Percentiles rank a stretch among this genome's conserved stretches.
phyloP scores from a whole-genome alignment of 2,113 vertebrate genomes.

The Hydropotes inermis region DNA sequence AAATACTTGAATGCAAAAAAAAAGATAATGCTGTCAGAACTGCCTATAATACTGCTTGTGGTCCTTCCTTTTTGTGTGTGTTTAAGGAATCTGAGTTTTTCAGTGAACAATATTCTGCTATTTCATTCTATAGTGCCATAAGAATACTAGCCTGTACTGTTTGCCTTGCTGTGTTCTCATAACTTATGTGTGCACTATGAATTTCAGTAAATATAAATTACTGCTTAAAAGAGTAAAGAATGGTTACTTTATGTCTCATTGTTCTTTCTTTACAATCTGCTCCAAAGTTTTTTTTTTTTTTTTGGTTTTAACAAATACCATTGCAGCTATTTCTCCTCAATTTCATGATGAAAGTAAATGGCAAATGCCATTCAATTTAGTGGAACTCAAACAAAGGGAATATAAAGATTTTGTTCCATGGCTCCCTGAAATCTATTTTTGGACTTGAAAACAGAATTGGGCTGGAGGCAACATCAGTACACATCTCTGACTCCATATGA shows the following conservation, averaged over 20 bases:
- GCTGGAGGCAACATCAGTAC: conserved; percentile 12
- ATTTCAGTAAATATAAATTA: conserved; percentile 52
- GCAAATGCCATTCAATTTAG: conserved; percentile 42
- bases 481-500: not conserved
- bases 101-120: not conserved
- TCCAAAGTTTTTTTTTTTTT: not conserved
- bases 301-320: not conserved
- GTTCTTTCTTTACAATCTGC: not conserved
- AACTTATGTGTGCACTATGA: not conserved
- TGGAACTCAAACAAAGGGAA: conserved; percentile 49
- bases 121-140: not conserved
- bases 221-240: conserved; percentile 23
- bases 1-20: not conserved
- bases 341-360: conserved; percentile 46
- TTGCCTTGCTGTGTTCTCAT: not conserved
- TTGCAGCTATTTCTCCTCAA: not conserved
- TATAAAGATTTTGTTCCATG: conserved; percentile 48
- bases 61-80: not conserved
- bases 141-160: not conserved
- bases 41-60: not conserved
- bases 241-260: not conserved
- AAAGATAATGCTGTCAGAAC: not conserved
- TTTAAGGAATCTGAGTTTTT: not conserved
- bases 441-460: conserved; percentile 24
- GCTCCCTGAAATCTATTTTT: conserved; percentile 42